Evolutionary conservation across 2,113 vertebrate species (phyloP).

Genomic region (Catharus minimus): DNA sequence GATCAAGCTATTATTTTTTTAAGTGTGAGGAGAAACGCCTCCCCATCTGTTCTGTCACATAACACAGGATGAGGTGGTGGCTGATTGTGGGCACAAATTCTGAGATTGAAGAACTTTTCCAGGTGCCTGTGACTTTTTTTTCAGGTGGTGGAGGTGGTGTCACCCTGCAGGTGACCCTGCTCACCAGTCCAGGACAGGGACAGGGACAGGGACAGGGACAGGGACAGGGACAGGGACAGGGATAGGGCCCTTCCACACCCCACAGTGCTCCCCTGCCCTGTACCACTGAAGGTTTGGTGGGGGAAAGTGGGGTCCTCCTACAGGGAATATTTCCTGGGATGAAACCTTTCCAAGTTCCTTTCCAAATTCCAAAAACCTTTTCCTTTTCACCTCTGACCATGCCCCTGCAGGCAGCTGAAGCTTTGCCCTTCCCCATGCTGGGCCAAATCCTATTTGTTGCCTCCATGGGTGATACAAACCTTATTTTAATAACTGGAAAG

Average conservation of each 20-base stretch:
- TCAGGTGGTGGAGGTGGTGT: background rate
- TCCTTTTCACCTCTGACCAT: fast-evolving
- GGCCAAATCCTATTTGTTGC: background rate
- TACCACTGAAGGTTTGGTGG: background rate
- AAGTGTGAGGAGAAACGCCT: background rate
- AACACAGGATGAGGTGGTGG: background rate
- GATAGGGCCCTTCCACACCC: background rate
- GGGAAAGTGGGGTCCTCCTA: fast-evolving
- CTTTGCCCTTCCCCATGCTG: background rate
- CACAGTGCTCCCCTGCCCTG: background rate
- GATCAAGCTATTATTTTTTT: background rate
- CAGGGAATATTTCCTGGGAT: background rate
- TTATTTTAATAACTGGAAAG: background rate
- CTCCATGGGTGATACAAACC: background rate
- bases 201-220: background rate
- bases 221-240: too few relatives aligned
- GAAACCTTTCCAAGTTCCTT: too few relatives aligned
- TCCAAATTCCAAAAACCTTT: background rate
- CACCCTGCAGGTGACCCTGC: background rate
- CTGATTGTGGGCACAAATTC: background rate
- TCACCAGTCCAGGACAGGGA: background rate
- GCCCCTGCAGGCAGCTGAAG: background rate
- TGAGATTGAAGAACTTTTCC: fast-evolving
- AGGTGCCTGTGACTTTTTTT: background rate
- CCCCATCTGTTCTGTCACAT: background rate